A percentile compares a stretch with the other conserved stretches of the same genome.
These are phyloP conservation scores for Drosophila biarmipes DNA, from an alignment of 1,140 invertebrate species.

Conservation along the genomic window DNA sequence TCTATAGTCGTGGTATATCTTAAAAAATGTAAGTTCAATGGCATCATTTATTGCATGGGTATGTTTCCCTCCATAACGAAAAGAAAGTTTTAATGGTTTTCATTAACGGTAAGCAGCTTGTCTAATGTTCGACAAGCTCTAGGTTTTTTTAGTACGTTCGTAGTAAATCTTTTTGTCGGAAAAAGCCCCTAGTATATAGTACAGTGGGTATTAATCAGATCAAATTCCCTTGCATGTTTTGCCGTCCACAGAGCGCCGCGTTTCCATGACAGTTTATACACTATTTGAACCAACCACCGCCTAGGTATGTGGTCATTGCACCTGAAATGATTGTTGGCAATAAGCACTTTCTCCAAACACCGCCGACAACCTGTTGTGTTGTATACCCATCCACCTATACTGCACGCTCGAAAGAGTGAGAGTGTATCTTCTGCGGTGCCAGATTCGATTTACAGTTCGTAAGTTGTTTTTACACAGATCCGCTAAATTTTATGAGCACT, in stretches of 20 bases:
- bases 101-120: constrained; percentile 28
- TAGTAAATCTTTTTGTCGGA: constrained; percentile 13
- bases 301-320: constrained; percentile 39
- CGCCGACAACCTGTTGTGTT: constrained; percentile 41
- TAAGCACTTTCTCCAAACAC: constrained; percentile 47
- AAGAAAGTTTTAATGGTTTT: constrained; percentile 32
- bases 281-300: constrained; percentile 28
- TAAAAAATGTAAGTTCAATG: constrained; percentile 8
- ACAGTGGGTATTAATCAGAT: constrained; percentile 29
- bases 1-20: neutral
- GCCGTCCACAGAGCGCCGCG: constrained; percentile 12
- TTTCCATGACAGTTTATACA: constrained; percentile 35
- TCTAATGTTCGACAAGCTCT: constrained; percentile 21
- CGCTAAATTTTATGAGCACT: neutral
- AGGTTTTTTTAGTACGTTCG: constrained; percentile 14
- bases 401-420: constrained; percentile 35
- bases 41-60: constrained; percentile 1
- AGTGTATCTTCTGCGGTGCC: constrained; percentile 36
- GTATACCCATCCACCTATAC: constrained; percentile 5
- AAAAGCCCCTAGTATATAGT: constrained; percentile 20
- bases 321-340: constrained; percentile 38
- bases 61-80: constrained; percentile 17
- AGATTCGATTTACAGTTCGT: constrained; percentile 24
- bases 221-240: constrained; percentile 27
- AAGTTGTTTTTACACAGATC: constrained; percentile 19